Conservation (phyloP, 2,888 invertebrate species). For the Busseola fusca region DNA sequence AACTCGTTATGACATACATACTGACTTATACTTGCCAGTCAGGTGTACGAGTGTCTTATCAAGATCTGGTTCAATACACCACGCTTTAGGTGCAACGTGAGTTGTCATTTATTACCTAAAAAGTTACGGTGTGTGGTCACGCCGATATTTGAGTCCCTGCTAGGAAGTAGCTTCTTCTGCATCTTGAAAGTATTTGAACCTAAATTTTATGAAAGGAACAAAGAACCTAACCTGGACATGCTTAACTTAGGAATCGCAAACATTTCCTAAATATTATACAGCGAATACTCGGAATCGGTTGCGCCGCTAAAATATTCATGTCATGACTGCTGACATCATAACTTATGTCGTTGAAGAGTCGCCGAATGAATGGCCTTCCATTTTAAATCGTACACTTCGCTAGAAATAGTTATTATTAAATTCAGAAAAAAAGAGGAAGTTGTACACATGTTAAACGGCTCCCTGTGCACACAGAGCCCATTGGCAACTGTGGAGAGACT, state of each 20-base stretch:
- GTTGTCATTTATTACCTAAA: slow-evolving; percentile 41
- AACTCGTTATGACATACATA: slow-evolving; percentile 56
- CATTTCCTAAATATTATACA: slow-evolving; percentile 47
- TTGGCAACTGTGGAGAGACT: slow-evolving; percentile 21
- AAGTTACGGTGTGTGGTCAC: slow-evolving; percentile 48
- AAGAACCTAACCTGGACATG: slow-evolving; percentile 19
- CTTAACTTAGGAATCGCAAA: slow-evolving; percentile 43
- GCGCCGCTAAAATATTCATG: slow-evolving; percentile 55
- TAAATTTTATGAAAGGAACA: slow-evolving; percentile 20
- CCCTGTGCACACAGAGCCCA: slow-evolving; percentile 16
- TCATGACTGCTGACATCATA: slow-evolving; percentile 64
- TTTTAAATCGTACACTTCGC: slow-evolving; percentile 39
- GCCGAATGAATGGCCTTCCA: slow-evolving; percentile 53
- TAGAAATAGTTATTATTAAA: slow-evolving; percentile 51
- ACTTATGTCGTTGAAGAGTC: slow-evolving; percentile 53
- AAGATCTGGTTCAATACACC: slow-evolving; percentile 55
- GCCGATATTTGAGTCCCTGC: slow-evolving; percentile 10
- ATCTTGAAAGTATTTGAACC: not conserved
- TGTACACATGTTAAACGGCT: slow-evolving; percentile 41
- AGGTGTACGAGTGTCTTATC: slow-evolving; percentile 57
- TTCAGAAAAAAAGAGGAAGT: slow-evolving; percentile 42
- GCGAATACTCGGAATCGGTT: slow-evolving; percentile 57
- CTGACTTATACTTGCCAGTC: slow-evolving; percentile 52
- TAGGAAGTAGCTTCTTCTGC: not conserved
- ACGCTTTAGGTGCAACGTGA: slow-evolving; percentile 54